Evolutionary conservation across 2,113 vertebrate genomes (phyloP).

Genomic region (Gracilinanus agilis): DNA sequence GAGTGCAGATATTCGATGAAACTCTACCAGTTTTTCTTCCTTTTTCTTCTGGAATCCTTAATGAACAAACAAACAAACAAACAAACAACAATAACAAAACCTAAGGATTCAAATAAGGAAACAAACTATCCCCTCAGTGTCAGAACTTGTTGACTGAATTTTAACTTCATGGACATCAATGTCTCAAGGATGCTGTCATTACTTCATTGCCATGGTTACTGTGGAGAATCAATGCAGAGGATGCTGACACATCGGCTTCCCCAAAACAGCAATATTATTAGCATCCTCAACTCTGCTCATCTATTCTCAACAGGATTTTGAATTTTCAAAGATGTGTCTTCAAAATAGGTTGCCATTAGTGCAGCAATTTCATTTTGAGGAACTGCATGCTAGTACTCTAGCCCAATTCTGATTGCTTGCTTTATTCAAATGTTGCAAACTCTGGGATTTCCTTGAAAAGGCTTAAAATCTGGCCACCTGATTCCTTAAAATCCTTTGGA

Average conservation of each 20-base stretch:
- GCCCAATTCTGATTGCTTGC: neutral
- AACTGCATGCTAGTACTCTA: neutral
- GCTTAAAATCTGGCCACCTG: neutral
- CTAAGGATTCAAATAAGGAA: neutral
- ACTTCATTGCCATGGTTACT: neutral
- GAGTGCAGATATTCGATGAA: neutral
- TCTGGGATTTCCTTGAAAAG: constrained; percentile 15
- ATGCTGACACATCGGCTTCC: neutral
- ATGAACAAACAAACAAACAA: no score
- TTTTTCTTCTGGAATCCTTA: neutral
- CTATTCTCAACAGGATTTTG: neutral
- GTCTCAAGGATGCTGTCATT: neutral
- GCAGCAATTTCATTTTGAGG: neutral
- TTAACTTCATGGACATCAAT: neutral
- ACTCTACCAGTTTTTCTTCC: neutral
- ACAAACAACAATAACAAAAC: no score
- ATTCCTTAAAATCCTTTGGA: constrained; percentile 45
- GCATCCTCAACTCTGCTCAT: neutral
- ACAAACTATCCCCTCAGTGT: neutral
- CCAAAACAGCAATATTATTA: neutral
- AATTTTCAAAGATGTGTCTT: constrained; percentile 16
- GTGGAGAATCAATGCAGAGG: constrained; percentile 34
- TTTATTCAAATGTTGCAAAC: constrained; percentile 14
- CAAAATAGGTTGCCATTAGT: constrained; percentile 12
- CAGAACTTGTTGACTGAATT: neutral